Conservation (phyloP, 2,113 vertebrate species). For the Dascyllus trimaculatus region DNA sequence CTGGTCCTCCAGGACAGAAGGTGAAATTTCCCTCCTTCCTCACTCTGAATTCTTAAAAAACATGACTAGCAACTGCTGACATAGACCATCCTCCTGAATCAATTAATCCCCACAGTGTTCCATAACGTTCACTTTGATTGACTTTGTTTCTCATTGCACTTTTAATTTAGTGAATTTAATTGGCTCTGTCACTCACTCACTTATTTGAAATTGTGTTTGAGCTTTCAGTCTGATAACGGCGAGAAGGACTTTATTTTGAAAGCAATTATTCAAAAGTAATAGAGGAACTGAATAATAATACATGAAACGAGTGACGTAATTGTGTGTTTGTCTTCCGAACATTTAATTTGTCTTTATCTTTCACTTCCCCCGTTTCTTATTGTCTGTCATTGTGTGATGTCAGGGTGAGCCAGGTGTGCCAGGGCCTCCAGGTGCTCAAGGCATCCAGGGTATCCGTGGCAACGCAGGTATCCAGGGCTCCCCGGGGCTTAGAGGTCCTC, state of each 20-base stretch:
- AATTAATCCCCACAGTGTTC: constrained; percentile 44
- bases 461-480: constrained; percentile 86
- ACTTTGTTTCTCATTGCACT: constrained; percentile 41
- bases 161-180: constrained; percentile 71
- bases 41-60: background rate
- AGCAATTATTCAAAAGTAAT: constrained; percentile 59
- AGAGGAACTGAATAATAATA: constrained; percentile 27
- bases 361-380: background rate
- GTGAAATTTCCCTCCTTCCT: constrained; percentile 64
- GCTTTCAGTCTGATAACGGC: constrained; percentile 34
- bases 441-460: constrained; percentile 90
- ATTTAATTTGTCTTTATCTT: background rate
- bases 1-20: constrained; percentile 90
- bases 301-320: constrained; percentile 31
- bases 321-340: constrained; percentile 15
- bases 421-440: constrained; percentile 89
- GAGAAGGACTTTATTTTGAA: constrained; percentile 31
- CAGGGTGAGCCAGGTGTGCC: constrained; percentile 90
- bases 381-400: background rate
- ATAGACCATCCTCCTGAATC: constrained; percentile 12
- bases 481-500: constrained; percentile 83
- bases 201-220: constrained; percentile 55
- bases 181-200: constrained; percentile 58
- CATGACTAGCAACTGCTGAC: background rate
- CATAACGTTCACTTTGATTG: constrained; percentile 57